phyloP scores from a whole-genome alignment of 2,888 invertebrate genomes.

The Thalpophila matura region DNA sequence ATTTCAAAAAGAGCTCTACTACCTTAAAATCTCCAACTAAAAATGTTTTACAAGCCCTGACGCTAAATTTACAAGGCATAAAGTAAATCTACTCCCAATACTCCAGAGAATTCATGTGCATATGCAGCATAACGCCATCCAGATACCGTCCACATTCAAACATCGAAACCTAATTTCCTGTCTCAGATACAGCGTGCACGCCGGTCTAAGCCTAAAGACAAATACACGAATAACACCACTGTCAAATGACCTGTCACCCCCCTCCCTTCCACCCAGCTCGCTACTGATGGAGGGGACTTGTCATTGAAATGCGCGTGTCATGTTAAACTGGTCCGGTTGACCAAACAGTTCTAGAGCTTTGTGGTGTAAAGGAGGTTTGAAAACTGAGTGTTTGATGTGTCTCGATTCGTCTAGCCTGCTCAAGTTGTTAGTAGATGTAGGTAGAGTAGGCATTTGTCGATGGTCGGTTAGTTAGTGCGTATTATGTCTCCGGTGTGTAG shows the following conservation, averaged over 20 bases:
- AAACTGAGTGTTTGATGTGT: conserved; percentile 66
- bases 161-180: conserved; percentile 90
- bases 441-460: conserved; percentile 10
- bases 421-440: conserved; percentile 28
- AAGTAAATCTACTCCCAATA: neutral
- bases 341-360: conserved; percentile 67
- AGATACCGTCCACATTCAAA: conserved; percentile 80
- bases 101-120: neutral
- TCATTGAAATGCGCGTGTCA: conserved; percentile 65
- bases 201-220: conserved; percentile 86
- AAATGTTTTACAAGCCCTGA: no score
- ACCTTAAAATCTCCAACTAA: no score
- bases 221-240: conserved; percentile 79
- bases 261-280: conserved; percentile 25
- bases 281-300: conserved; percentile 46
- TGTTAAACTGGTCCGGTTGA: conserved; percentile 61
- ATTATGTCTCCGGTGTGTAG: neutral
- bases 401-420: conserved; percentile 57
- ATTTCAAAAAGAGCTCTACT: no score
- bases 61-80: no score
- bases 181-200: conserved; percentile 84
- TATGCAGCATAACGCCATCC: conserved; percentile 68
- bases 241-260: conserved; percentile 64
- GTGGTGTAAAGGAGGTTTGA: conserved; percentile 70
- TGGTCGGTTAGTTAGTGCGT: neutral